A percentile compares a stretch with the other conserved stretches of the same genome.
Conservation (phyloP, 2,888 invertebrate species). For the Ophioninae sp. region DNA sequence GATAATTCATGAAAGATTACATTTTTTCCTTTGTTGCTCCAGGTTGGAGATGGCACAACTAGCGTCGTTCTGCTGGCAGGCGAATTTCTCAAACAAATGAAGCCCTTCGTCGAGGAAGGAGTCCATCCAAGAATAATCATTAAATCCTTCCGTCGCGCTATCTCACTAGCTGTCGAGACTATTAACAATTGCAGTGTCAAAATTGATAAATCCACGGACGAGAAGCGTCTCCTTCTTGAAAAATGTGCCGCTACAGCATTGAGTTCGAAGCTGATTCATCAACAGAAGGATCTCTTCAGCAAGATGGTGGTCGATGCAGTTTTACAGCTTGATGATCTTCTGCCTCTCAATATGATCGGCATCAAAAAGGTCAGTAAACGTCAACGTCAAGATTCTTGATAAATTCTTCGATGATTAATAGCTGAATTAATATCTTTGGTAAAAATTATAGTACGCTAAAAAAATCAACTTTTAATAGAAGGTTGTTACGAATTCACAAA, state of each 20-base stretch:
- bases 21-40: conserved; percentile 41
- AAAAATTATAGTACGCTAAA: background rate
- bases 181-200: conserved; percentile 92
- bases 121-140: conserved; percentile 97
- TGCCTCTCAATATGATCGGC: conserved; percentile 99
- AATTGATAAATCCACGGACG: conserved; percentile 86
- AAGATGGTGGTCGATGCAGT: conserved; percentile 99
- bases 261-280: conserved; percentile 98
- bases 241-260: conserved; percentile 98
- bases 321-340: conserved; percentile 91
- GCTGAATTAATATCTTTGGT: background rate
- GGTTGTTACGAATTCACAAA: background rate
- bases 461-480: background rate
- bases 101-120: conserved; percentile 98
- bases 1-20: background rate
- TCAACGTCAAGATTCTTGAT: background rate
- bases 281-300: conserved; percentile 97
- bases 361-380: conserved; percentile 91
- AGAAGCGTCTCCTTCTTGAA: conserved; percentile 86
- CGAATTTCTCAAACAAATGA: conserved; percentile 96
- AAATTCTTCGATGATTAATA: background rate
- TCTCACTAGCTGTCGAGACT: conserved; percentile 90
- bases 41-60: conserved; percentile 99
- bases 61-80: conserved; percentile 97
- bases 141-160: conserved; percentile 92